Evolutionary conservation across 1,140 invertebrate genomes (phyloP), one percentile per base, ranked within the genome.

Genomic region (Octopus bimaculoides): DNA sequence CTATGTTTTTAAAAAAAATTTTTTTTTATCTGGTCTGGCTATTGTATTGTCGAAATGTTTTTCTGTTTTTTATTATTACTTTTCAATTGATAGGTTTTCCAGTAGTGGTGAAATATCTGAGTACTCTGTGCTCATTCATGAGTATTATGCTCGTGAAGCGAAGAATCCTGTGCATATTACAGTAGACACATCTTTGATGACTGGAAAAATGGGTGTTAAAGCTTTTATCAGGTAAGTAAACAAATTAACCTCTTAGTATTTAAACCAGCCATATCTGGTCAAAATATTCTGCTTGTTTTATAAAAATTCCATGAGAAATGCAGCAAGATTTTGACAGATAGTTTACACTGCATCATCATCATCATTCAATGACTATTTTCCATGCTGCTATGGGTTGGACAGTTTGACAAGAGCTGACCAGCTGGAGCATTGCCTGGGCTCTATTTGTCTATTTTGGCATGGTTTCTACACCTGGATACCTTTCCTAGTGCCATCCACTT

Each of bases 51-150:
- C 2, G 26, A 41, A 41, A 41, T 41, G 26, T 41, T 41, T 41
- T 41, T 41, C 26, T 41, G 17, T 69, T 69, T n/a, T 10, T 61
- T 55, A 12, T 75, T 56, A 12, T 56, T 20, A 73, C 79, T 71
- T 77, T 20, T 75, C 12, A n/a, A 75, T 20, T 83, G 82, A 17
- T 79, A 90, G 90, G 90, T 91, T 89, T 83, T 97, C 97, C 1
- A 98, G 97, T 8, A 97, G 97, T 77, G 94, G 95, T 84, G 96
- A 98, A 90, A 96, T 99, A 5, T 98, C 97, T 2, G 96, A 96
- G 87, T 97, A 98, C 91, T 98, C 97, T 12, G 96, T 96, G 0
- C 94, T 98, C 52, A 98, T 99, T 88, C 97, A 99, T 86, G 97
- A 99, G 87, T 99, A 98, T 91, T 99, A 91, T 89, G 93, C 96